phyloP scores from a whole-genome alignment of 2,888 invertebrate genomes.

The Resseliella maxima region DNA sequence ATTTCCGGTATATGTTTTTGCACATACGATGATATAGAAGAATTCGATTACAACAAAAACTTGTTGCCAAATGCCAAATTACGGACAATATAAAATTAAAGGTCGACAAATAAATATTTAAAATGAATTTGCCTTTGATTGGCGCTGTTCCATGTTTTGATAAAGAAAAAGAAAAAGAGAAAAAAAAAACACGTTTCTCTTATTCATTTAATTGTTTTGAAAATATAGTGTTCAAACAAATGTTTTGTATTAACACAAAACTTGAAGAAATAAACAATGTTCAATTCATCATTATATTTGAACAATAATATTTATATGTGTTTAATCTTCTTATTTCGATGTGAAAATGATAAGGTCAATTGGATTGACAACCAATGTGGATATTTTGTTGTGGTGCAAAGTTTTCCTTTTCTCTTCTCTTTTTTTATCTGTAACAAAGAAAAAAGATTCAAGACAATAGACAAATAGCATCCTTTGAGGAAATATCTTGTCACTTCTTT shows the following conservation, averaged over 20 bases:
- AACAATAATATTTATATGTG: too few relatives aligned
- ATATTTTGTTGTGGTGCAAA: neutral
- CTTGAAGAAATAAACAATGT: neutral
- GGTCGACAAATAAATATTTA: too few relatives aligned
- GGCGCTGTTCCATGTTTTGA: neutral
- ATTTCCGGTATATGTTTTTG: neutral
- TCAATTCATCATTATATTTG: too few relatives aligned
- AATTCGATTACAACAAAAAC: neutral
- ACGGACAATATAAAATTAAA: neutral
- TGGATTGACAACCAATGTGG: neutral
- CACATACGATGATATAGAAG: neutral
- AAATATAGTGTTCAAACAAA: neutral
- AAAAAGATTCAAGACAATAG: neutral
- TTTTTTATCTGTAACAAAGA: too few relatives aligned
- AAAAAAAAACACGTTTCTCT: neutral
- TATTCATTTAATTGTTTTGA: neutral
- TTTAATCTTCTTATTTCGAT: too few relatives aligned
- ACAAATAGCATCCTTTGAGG: slow-evolving; percentile 35
- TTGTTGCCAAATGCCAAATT: neutral
- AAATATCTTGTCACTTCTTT: neutral
- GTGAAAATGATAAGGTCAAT: neutral
- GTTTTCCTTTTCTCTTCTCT: neutral
- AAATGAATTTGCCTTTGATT: neutral
- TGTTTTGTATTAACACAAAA: neutral
- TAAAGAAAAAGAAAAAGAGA: too few relatives aligned